These are phyloP conservation scores for Carassius auratus DNA, from an alignment of 2,113 vertebrate species.

Conservation along the genomic window DNA sequence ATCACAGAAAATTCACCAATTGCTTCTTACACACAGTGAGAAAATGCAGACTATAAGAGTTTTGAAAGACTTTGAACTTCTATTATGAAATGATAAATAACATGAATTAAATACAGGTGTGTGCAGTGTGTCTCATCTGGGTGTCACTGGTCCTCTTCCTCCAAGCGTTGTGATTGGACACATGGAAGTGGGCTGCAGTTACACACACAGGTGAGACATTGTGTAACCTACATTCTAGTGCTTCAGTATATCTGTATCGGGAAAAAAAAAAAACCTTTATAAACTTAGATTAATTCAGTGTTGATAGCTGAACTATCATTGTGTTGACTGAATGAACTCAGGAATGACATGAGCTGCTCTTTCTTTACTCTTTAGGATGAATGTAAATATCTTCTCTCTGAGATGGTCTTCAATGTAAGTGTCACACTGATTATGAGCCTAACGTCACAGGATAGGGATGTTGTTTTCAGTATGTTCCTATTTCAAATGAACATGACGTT, in stretches of 20 bases:
- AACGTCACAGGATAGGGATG: not conserved
- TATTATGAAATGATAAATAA: no score
- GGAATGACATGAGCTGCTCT: not conserved
- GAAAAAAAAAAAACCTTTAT: no score
- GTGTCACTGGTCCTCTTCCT: conserved; percentile 58
- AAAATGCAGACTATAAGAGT: not conserved
- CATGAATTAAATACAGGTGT: conserved; percentile 59
- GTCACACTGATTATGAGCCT: not conserved
- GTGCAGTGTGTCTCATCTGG: conserved; percentile 59
- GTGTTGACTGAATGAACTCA: not conserved
- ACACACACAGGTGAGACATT: conserved; percentile 30
- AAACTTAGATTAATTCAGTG: not conserved
- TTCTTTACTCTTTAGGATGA: not conserved
- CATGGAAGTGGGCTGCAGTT: not conserved
- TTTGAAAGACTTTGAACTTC: no score
- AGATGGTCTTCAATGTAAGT: conserved; percentile 18
- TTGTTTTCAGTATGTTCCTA: not conserved
- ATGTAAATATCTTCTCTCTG: not conserved
- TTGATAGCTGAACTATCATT: not conserved
- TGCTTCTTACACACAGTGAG: no score
- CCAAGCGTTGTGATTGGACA: conserved; percentile 45
- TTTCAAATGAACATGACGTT: not conserved
- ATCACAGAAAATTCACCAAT: no score
- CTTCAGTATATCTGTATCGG: not conserved
- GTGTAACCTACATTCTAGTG: not conserved